Conservation (phyloP, 2,113 vertebrate species). For the Etheostoma cragini region DNA sequence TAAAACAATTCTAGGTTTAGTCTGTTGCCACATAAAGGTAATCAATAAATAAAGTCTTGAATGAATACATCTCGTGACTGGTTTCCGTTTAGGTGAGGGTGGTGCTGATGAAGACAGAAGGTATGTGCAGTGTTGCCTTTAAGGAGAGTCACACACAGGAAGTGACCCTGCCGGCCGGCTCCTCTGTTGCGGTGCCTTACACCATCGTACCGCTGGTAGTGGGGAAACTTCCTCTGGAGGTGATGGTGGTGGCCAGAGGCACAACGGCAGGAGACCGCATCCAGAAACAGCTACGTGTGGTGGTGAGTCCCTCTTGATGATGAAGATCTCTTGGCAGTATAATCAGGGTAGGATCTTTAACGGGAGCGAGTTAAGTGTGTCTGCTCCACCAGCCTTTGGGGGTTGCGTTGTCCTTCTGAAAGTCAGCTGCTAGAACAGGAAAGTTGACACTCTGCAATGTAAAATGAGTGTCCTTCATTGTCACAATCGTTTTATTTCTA, state of each 20-base stretch:
- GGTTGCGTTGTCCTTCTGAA: neutral
- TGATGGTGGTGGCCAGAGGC: constrained; percentile 69
- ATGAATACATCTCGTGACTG: neutral
- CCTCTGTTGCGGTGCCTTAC: constrained; percentile 78
- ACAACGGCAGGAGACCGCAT: constrained; percentile 73
- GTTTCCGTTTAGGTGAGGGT: constrained; percentile 78
- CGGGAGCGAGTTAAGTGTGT: neutral
- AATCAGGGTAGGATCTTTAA: neutral
- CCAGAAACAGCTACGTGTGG: constrained; percentile 80
- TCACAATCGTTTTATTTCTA: too few relatives aligned
- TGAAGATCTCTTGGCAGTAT: neutral
- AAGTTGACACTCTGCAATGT: neutral
- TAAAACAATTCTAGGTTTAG: too few relatives aligned
- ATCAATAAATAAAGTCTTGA: neutral
- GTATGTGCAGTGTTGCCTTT: constrained; percentile 83
- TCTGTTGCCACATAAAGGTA: neutral
- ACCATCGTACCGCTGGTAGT: constrained; percentile 81
- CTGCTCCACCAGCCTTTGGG: neutral
- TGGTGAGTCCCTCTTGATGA: constrained; percentile 71
- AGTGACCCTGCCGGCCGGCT: constrained; percentile 55
- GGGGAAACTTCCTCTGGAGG: constrained; percentile 81
- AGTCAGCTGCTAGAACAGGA: neutral
- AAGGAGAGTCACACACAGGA: constrained; percentile 72
- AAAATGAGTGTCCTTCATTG: neutral
- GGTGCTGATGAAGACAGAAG: constrained; percentile 81